Evolutionary conservation across 2,797 vertebrate genomes (phyloP), one percentile per base, ranked within the genome.

Genomic region (Heterohyrax brucei): DNA sequence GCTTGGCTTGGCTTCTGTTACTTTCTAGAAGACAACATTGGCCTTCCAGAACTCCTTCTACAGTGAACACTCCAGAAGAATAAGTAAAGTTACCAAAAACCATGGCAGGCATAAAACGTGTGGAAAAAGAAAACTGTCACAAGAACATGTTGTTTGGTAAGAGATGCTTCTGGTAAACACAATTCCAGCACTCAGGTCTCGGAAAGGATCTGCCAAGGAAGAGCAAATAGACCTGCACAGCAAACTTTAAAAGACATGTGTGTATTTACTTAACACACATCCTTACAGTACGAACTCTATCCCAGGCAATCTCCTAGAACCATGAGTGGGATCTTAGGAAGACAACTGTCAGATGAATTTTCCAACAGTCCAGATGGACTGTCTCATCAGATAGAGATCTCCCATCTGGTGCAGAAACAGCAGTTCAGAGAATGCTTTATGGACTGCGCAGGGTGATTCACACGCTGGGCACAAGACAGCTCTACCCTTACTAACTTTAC

Each of bases 51-150:
- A 76, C 2, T 80, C 24, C n/a, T 39, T 39, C 64, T 87, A 48
- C 30, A 26, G n/a, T n/a, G 48, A 94, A 75, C 7, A 2, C 75
- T 94, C 39, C 59, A 53, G 30, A 81, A 94, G 50, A 91, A 80
- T 59, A 80, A 82, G 59, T 39, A 48, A 61, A 89, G 50, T 9
- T 24, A 59, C 22, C 77, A 26, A 91, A 81, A 94, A 81, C 73
- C 19, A 8, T 72, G 19, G 68, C 79, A 89, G 73, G 44, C 73
- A 26, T 44, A 33, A 76, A 95, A 50, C 48, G 39, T 33, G 7
- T 93, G 61, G 28, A 3, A 48, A 56, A n/a, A 70, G 39, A 33
- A 72, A 9, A 9, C 7, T 62, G 18, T 77, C 66, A 92, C 87
- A 64, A 86, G 1, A 14, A 33, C 8, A 61, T 10, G 19, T 24